Percentiles rank a stretch among this genome's conserved stretches.
phyloP scores from a whole-genome alignment of 2,888 invertebrate genomes.

The Thereva nobilitata region DNA sequence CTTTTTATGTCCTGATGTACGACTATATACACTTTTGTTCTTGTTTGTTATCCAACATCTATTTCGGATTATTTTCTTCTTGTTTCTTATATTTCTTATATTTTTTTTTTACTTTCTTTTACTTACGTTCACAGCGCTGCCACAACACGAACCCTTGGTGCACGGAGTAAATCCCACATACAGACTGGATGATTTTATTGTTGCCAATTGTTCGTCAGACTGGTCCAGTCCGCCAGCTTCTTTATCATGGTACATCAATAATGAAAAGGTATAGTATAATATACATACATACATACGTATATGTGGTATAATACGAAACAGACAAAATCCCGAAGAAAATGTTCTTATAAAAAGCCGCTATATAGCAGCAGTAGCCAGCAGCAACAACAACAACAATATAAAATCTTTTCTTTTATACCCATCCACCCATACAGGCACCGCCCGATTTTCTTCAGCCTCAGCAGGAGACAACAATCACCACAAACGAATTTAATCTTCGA shows the following conservation, averaged over 20 bases:
- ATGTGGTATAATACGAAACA: not conserved
- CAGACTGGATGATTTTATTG: constrained; percentile 52
- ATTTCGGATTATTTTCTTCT: constrained; percentile 10
- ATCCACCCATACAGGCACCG: constrained; percentile 45
- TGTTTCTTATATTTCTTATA: not conserved
- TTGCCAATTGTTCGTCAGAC: constrained; percentile 55
- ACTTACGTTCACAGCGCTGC: constrained; percentile 50
- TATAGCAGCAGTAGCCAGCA: no score
- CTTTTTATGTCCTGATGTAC: constrained; percentile 22
- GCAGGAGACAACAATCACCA: constrained; percentile 52
- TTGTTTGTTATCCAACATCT: constrained; percentile 12
- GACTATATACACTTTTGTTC: constrained; percentile 6
- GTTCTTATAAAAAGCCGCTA: no score
- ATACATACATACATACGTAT: not conserved
- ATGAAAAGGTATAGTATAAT: constrained; percentile 48
- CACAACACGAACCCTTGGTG: constrained; percentile 54
- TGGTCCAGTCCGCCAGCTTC: constrained; percentile 52
- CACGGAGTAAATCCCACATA: constrained; percentile 52
- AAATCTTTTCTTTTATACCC: constrained; percentile 9
- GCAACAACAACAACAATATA: not conserved
- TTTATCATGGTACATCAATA: constrained; percentile 54
- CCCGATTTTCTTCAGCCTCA: constrained; percentile 49
- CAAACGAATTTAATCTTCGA: constrained; percentile 52
- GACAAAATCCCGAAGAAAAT: not conserved
- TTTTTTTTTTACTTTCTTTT: constrained; percentile 32